Conservation (phyloP, 2,888 invertebrate species). For the Adineta ricciae region DNA sequence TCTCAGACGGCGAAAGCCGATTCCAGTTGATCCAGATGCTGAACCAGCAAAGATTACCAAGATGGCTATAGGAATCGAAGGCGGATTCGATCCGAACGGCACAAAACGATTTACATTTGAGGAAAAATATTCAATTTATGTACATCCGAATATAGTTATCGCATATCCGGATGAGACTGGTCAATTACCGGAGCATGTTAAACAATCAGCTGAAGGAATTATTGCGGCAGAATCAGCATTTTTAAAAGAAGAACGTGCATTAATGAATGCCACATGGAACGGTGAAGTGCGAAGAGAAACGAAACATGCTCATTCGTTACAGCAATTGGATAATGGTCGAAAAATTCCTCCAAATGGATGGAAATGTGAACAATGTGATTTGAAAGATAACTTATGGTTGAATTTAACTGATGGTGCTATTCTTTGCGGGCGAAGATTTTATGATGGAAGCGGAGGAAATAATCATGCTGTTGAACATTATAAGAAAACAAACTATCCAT, state of each 20-base stretch:
- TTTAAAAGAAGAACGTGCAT: constrained; percentile 22
- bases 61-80: constrained; percentile 30
- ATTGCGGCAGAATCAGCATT: constrained; percentile 28
- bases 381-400: constrained; percentile 86
- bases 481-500: constrained; percentile 65
- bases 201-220: constrained; percentile 24
- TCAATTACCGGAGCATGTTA: constrained; percentile 24
- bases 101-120: constrained; percentile 27
- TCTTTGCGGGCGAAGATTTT: constrained; percentile 79
- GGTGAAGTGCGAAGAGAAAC: constrained; percentile 23
- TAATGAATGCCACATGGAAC: constrained; percentile 21
- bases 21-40: not conserved
- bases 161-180: not conserved
- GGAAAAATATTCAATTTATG: constrained; percentile 13
- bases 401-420: constrained; percentile 89
- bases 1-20: constrained; percentile 64
- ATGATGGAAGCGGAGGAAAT: constrained; percentile 66
- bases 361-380: constrained; percentile 73
- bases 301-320: constrained; percentile 65
- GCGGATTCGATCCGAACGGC: constrained; percentile 27
- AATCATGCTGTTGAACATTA: constrained; percentile 89
- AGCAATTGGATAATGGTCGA: constrained; percentile 71
- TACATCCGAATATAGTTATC: constrained; percentile 24
- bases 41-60: constrained; percentile 32
- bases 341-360: constrained; percentile 81